Conservation (phyloP, 2,797 vertebrate genomes). For the Lepilemur septentrionalis region DNA sequence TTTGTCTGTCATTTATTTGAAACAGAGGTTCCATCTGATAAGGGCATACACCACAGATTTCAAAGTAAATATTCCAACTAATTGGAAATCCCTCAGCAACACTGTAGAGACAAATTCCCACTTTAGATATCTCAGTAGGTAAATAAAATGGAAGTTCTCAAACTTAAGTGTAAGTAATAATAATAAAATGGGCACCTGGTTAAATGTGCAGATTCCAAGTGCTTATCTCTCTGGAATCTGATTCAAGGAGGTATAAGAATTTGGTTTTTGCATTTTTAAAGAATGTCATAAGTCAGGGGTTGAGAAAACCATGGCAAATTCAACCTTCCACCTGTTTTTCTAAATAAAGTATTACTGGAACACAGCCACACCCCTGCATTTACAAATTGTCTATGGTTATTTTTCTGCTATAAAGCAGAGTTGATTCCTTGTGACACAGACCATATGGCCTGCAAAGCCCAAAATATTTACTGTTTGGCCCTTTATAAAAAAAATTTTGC, state of each 20-base stretch:
- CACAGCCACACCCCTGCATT: neutral
- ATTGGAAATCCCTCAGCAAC: neutral
- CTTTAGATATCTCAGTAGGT: neutral
- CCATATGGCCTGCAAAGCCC: neutral
- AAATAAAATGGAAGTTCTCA: neutral
- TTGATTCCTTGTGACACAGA: slow-evolving; percentile 1
- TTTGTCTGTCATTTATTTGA: neutral
- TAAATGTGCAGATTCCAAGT: neutral
- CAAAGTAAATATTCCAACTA: neutral
- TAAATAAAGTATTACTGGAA: neutral
- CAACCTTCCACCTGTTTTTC: neutral
- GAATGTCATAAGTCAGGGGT: neutral
- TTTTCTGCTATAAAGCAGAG: neutral
- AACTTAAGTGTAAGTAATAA: neutral
- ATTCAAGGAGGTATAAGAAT: neutral
- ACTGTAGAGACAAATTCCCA: neutral
- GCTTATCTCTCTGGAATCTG: neutral
- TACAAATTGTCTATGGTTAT: neutral
- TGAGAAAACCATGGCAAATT: neutral
- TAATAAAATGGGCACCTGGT: neutral
- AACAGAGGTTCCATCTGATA: neutral
- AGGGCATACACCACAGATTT: neutral
- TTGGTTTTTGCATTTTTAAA: neutral
- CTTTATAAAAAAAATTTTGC: slow-evolving; percentile 14
- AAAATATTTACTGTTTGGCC: slow-evolving; percentile 1